Evolutionary conservation across 1,140 invertebrate genomes (phyloP).

Genomic region (Drosophila pachea): DNA sequence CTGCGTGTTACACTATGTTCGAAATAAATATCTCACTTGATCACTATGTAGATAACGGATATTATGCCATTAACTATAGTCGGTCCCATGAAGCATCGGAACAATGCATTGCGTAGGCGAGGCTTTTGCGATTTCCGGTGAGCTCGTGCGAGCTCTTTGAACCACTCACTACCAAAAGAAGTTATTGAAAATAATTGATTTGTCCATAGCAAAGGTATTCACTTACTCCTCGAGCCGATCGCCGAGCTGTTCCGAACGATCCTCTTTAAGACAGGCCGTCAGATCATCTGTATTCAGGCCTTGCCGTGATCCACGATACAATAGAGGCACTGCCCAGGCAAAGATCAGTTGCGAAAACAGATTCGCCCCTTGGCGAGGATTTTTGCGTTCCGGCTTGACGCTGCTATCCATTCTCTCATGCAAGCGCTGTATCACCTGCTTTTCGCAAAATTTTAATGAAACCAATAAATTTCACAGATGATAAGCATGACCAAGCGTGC

Average conservation of each 20-base stretch:
- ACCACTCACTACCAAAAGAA: conserved; percentile 79
- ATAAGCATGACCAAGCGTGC: conserved; percentile 7
- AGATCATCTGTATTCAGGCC: conserved; percentile 75
- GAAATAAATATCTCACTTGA: conserved; percentile 75
- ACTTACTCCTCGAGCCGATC: conserved; percentile 78
- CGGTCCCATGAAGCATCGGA: conserved; percentile 78
- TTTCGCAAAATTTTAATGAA: conserved; percentile 1
- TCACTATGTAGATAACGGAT: conserved; percentile 76
- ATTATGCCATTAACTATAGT: conserved; percentile 79
- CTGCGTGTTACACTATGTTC: not conserved
- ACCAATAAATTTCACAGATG: conserved; percentile 12
- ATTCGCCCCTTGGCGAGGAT: conserved; percentile 73
- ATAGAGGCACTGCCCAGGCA: conserved; percentile 74
- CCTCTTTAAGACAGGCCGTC: conserved; percentile 68
- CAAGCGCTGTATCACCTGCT: conserved; percentile 12
- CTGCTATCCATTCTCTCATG: conserved; percentile 73
- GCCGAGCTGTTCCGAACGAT: conserved; percentile 73
- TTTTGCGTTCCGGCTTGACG: conserved; percentile 67
- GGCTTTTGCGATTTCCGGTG: conserved; percentile 76
- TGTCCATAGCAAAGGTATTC: too few relatives aligned
- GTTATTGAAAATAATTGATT: not conserved
- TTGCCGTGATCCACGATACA: conserved; percentile 67
- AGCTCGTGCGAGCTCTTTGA: conserved; percentile 79
- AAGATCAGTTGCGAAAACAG: conserved; percentile 78
- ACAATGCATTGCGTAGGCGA: conserved; percentile 76